Conservation (phyloP, 2,888 invertebrate genomes). For the Argynnis bischoffii region DNA sequence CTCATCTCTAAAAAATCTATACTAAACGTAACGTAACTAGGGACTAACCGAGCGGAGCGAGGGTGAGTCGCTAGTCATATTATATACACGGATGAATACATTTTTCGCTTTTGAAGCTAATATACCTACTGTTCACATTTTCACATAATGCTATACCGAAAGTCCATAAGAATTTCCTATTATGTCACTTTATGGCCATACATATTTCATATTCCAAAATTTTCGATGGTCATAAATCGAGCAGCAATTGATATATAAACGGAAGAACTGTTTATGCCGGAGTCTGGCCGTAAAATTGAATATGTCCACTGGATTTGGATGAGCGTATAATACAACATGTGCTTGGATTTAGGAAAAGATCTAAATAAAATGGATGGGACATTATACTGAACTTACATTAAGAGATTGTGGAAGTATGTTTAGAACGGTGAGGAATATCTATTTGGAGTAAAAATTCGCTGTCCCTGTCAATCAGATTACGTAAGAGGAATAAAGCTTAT, state of each 20-base stretch:
- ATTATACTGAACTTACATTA: background rate
- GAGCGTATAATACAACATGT: slow-evolving; percentile 50
- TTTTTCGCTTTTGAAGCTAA: no score
- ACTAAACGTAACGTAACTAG: no score
- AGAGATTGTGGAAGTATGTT: no score
- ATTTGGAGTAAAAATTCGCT: no score
- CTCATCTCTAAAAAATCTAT: no score
- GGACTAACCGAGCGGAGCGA: no score
- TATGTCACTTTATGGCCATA: slow-evolving; percentile 22
- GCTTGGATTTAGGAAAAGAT: slow-evolving; percentile 41
- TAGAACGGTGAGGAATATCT: no score
- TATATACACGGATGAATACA: no score
- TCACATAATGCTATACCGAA: background rate
- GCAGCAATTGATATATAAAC: slow-evolving; percentile 35
- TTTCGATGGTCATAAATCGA: slow-evolving; percentile 33
- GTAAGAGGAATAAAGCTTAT: no score
- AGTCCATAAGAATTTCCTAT: slow-evolving; percentile 6
- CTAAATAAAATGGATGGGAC: slow-evolving; percentile 37
- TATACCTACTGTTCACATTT: no score
- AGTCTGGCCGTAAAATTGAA: slow-evolving; percentile 61
- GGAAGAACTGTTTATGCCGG: slow-evolving; percentile 49
- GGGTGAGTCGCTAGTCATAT: no score
- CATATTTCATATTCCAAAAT: slow-evolving; percentile 33
- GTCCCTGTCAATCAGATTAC: no score
- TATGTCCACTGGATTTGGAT: slow-evolving; percentile 58